These are phyloP conservation scores for Patagioenas fasciata DNA, from an alignment of 2,113 vertebrate genomes.

Conservation along the genomic window DNA sequence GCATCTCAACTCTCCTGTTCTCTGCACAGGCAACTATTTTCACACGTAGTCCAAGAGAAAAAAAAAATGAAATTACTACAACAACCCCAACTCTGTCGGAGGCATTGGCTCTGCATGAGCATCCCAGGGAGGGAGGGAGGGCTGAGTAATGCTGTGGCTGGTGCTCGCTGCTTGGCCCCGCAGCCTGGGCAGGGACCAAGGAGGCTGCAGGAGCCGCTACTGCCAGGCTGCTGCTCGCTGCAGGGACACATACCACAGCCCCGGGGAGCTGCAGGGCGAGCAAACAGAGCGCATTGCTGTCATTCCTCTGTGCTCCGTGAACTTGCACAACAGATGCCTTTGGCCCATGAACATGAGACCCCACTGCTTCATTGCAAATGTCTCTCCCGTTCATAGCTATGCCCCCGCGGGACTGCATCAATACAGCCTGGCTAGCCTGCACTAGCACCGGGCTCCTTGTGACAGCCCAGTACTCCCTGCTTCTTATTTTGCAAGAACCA, in stretches of 20 bases:
- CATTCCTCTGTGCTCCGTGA: neutral
- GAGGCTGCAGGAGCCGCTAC: neutral
- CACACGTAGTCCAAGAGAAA: neutral
- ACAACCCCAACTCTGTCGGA: neutral
- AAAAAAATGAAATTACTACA: neutral
- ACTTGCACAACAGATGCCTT: neutral
- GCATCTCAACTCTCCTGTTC: neutral
- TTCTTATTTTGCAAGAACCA: neutral
- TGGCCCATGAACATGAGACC: neutral
- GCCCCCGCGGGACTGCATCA: neutral
- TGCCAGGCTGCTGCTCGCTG: neutral
- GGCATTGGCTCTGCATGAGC: neutral
- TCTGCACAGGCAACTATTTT: neutral
- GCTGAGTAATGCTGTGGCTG: neutral
- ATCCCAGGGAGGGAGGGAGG: neutral
- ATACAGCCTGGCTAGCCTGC: neutral
- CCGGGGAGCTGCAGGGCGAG: neutral
- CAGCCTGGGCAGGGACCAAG: constrained; percentile 19
- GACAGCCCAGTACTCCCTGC: neutral
- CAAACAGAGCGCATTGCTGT: neutral
- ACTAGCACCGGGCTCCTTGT: fast-evolving
- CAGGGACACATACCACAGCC: neutral
- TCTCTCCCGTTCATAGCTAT: neutral
- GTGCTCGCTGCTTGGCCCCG: constrained; percentile 14
- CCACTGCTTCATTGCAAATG: neutral